A percentile compares a stretch with the other conserved stretches of the same genome.
Evolutionary conservation across 1,140 invertebrate species (phyloP).

Genomic region (Tribolium madens): DNA sequence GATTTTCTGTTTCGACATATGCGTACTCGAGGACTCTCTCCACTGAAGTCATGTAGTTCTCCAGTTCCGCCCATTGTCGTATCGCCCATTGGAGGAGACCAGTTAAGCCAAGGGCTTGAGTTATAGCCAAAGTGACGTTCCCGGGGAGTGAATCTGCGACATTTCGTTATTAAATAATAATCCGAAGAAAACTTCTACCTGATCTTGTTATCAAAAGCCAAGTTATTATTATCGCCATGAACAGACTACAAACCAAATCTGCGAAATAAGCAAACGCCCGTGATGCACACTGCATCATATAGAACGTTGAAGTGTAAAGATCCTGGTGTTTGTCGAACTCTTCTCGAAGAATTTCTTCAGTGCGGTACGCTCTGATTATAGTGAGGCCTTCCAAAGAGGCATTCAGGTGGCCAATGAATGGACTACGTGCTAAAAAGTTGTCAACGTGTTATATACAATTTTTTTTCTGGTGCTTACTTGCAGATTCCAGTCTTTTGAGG

Average conservation of each 20-base stretch:
- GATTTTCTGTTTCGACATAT: conserved; percentile 77
- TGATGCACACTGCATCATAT: conserved; percentile 72
- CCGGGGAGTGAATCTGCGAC: conserved; percentile 57
- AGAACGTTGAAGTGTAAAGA: conserved; percentile 75
- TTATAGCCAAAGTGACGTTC: conserved; percentile 83
- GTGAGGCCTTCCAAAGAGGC: conserved; percentile 78
- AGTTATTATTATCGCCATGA: not conserved
- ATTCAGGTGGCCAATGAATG: conserved; percentile 77
- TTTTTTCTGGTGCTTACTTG: conserved; percentile 66
- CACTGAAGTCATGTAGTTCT: conserved; percentile 89
- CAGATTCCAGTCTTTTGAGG: conserved; percentile 75
- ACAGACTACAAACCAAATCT: conserved; percentile 76
- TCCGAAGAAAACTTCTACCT: not conserved
- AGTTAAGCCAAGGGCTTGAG: conserved; percentile 80
- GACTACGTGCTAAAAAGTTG: conserved; percentile 65
- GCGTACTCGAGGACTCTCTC: conserved; percentile 80
- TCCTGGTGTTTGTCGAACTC: conserved; percentile 86
- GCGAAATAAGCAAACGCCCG: conserved; percentile 82
- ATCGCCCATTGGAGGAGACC: conserved; percentile 88
- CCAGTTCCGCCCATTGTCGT: conserved; percentile 85
- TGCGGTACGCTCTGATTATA: conserved; percentile 87
- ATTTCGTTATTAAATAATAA: not conserved
- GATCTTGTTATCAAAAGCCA: not conserved
- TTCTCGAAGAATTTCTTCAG: conserved; percentile 80
- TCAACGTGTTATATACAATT: not conserved